Evolutionary conservation across 1,140 invertebrate genomes (phyloP).

Genomic region (Drosophila miranda): DNA sequence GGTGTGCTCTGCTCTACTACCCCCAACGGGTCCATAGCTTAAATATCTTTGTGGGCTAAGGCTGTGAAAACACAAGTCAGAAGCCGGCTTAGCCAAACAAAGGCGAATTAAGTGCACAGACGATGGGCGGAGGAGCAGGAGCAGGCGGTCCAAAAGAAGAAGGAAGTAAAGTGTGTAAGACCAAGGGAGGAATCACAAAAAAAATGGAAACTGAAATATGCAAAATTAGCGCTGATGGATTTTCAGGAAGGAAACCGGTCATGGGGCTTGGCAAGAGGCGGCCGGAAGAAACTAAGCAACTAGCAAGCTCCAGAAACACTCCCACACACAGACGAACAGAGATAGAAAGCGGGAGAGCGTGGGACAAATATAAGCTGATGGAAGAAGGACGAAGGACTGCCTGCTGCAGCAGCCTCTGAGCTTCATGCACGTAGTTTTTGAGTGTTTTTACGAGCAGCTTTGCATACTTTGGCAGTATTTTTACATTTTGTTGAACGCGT

Average conservation of each 20-base stretch:
- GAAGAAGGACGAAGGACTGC: slow-evolving; percentile 20
- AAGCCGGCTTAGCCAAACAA: slow-evolving; percentile 67
- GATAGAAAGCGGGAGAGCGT: background rate
- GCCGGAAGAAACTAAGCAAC: slow-evolving; percentile 75
- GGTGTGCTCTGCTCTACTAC: slow-evolving; percentile 19
- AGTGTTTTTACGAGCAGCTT: slow-evolving; percentile 80
- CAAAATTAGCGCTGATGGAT: slow-evolving; percentile 80
- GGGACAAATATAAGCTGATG: slow-evolving; percentile 18
- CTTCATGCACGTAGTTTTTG: slow-evolving; percentile 70
- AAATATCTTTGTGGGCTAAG: slow-evolving; percentile 53
- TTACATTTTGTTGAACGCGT: slow-evolving; percentile 70
- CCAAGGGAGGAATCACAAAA: slow-evolving; percentile 8
- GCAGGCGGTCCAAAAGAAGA: slow-evolving; percentile 1
- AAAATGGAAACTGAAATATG: slow-evolving; percentile 72
- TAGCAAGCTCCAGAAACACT: slow-evolving; percentile 60
- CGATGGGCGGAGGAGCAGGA: background rate
- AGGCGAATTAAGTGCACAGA: slow-evolving; percentile 51
- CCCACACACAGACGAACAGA: slow-evolving; percentile 10
- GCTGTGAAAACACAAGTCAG: slow-evolving; percentile 72
- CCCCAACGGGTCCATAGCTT: slow-evolving; percentile 40
- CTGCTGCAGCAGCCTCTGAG: slow-evolving; percentile 1
- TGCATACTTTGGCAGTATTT: slow-evolving; percentile 78
- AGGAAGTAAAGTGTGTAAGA: slow-evolving; percentile 11
- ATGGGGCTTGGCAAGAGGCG: slow-evolving; percentile 53
- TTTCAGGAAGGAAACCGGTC: slow-evolving; percentile 72